Conservation (phyloP, 2,113 vertebrate species). For the Ranitomeya variabilis region DNA sequence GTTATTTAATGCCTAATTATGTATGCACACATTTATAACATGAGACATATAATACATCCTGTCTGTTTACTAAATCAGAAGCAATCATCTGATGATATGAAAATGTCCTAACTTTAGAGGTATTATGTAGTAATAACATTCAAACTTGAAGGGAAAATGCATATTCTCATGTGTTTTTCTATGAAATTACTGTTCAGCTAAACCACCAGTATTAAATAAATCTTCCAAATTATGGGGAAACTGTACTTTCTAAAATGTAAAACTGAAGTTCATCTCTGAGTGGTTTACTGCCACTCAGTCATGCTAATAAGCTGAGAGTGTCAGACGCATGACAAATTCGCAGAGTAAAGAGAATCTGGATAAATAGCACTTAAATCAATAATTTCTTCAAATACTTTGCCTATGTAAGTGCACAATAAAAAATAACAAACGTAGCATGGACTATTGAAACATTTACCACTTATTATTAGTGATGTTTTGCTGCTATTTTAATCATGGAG, state of each 20-base stretch:
- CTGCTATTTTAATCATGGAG: neutral
- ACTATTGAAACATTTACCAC: neutral
- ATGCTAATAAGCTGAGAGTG: neutral
- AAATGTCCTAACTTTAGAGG: neutral
- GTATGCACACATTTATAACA: neutral
- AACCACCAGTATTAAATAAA: neutral
- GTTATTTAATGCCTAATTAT: neutral
- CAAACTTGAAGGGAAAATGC: neutral
- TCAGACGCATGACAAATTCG: neutral
- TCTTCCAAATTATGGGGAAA: neutral
- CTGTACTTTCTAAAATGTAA: neutral
- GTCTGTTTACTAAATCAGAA: neutral
- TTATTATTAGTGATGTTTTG: neutral
- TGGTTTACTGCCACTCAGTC: neutral
- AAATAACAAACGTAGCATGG: neutral
- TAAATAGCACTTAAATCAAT: constrained; percentile 4
- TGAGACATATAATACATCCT: neutral
- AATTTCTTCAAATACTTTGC: neutral
- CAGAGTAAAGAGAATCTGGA: neutral
- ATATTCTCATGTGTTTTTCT: neutral
- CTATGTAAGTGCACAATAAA: neutral
- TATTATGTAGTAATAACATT: neutral
- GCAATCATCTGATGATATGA: neutral
- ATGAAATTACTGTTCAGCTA: neutral
- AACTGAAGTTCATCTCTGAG: neutral